Conservation (phyloP, 2,888 invertebrate species). For the Chymomyza procnemis region DNA sequence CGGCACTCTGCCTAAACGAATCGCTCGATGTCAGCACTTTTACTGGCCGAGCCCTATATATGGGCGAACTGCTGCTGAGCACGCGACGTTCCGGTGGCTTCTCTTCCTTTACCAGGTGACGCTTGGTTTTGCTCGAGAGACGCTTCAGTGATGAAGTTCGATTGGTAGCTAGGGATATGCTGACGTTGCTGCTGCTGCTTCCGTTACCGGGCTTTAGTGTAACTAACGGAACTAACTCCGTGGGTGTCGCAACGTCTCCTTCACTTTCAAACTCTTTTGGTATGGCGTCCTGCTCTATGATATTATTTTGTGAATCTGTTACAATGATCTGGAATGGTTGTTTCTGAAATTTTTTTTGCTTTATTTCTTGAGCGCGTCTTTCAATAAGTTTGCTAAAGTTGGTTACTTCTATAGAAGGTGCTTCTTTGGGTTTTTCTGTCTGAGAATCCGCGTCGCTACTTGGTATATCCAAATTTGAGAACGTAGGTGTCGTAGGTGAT, state of each 20-base stretch:
- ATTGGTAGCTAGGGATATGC: slow-evolving; percentile 22
- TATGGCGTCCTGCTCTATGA: slow-evolving; percentile 77
- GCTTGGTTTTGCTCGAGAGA: slow-evolving; percentile 23
- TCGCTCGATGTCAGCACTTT: slow-evolving; percentile 71
- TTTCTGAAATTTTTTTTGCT: slow-evolving; percentile 36
- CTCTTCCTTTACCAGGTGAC: slow-evolving; percentile 13
- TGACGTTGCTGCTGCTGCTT: slow-evolving; percentile 11
- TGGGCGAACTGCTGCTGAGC: slow-evolving; percentile 67
- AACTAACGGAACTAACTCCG: slow-evolving; percentile 14
- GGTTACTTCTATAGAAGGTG: slow-evolving; percentile 73
- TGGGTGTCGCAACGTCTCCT: slow-evolving; percentile 11
- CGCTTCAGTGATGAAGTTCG: slow-evolving; percentile 25
- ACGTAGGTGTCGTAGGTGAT: slow-evolving; percentile 52
- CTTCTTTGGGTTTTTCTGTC: slow-evolving; percentile 70
- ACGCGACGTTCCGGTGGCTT: slow-evolving; percentile 66
- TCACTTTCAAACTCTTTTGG: slow-evolving; percentile 20
- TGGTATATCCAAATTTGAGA: slow-evolving; percentile 33
- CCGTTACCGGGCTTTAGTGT: slow-evolving; percentile 27
- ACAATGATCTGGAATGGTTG: slow-evolving; percentile 75
- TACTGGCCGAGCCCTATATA: slow-evolving; percentile 75
- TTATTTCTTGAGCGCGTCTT: slow-evolving; percentile 69
- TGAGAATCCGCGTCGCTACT: slow-evolving; percentile 25
- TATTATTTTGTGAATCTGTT: slow-evolving; percentile 77
- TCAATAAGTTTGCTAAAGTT: slow-evolving; percentile 74
- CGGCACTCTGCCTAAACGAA: slow-evolving; percentile 57